These are phyloP conservation scores for Drosophila putrida DNA, from an alignment of 2,888 invertebrate species.

Conservation along the genomic window DNA sequence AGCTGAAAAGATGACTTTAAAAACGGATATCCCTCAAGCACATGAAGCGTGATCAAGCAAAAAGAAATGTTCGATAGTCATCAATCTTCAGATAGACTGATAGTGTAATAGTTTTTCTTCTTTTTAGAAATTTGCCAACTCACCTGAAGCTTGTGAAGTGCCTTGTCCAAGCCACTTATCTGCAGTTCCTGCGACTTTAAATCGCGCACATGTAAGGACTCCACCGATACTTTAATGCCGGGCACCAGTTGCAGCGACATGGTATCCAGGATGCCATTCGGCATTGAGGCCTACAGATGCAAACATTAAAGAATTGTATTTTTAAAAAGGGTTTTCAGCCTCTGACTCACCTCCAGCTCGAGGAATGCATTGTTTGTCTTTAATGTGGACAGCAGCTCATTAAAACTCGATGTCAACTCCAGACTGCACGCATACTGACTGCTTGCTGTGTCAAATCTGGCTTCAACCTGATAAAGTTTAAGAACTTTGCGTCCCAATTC, in stretches of 20 bases:
- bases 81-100: slow-evolving; percentile 30
- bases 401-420: slow-evolving; percentile 76
- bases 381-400: slow-evolving; percentile 80
- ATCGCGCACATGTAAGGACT: slow-evolving; percentile 75
- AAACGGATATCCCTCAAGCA: slow-evolving; percentile 44
- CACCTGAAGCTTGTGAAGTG: slow-evolving; percentile 87
- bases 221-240: slow-evolving; percentile 82
- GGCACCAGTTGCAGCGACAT: slow-evolving; percentile 84
- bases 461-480: slow-evolving; percentile 79
- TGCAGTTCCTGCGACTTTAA: slow-evolving; percentile 83
- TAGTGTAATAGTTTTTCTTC: slow-evolving; percentile 15
- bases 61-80: slow-evolving; percentile 13
- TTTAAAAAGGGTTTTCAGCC: too few relatives aligned
- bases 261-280: slow-evolving; percentile 82
- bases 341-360: slow-evolving; percentile 82
- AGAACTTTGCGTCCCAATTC: slow-evolving; percentile 75
- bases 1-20: slow-evolving; percentile 44
- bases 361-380: slow-evolving; percentile 83
- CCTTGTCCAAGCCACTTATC: slow-evolving; percentile 87
- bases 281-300: slow-evolving; percentile 79
- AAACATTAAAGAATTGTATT: slow-evolving; percentile 8
- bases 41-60: slow-evolving; percentile 23
- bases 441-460: slow-evolving; percentile 80
- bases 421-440: slow-evolving; percentile 84
- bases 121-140: slow-evolving; percentile 50